Conservation (phyloP, 2,797 vertebrate species). For the Mus spretus region DNA sequence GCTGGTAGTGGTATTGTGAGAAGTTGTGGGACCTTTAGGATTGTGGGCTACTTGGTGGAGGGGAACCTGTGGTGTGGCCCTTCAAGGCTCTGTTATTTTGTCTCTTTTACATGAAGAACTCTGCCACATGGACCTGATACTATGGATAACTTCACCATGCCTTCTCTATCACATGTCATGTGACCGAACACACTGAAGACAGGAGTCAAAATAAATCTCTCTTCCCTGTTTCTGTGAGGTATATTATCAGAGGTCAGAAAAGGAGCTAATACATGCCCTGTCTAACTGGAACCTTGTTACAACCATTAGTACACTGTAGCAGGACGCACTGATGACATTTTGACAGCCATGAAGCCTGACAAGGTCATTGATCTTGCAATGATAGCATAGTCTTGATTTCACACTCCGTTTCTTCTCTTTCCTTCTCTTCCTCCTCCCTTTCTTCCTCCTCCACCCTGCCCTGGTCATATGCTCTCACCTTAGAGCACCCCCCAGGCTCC, state of each 20-base stretch:
- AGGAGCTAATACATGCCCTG: background rate
- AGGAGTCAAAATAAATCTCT: background rate
- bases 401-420: background rate
- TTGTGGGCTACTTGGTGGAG: background rate
- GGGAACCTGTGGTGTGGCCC: too few species aligned
- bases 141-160: background rate
- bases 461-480: background rate
- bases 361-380: background rate
- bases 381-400: background rate
- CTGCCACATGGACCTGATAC: background rate
- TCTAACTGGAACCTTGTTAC: background rate
- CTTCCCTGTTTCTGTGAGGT: background rate
- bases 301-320: rapidly evolving
- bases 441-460: background rate
- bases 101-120: background rate
- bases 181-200: background rate
- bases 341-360: background rate
- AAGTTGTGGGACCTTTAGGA: background rate
- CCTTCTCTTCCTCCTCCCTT: background rate
- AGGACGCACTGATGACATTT: background rate
- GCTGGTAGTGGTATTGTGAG: background rate
- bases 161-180: background rate
- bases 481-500: background rate
- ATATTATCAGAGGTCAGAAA: background rate
- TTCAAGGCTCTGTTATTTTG: background rate